Conservation (phyloP, 2,888 invertebrate genomes). For the Volucella inflata region DNA sequence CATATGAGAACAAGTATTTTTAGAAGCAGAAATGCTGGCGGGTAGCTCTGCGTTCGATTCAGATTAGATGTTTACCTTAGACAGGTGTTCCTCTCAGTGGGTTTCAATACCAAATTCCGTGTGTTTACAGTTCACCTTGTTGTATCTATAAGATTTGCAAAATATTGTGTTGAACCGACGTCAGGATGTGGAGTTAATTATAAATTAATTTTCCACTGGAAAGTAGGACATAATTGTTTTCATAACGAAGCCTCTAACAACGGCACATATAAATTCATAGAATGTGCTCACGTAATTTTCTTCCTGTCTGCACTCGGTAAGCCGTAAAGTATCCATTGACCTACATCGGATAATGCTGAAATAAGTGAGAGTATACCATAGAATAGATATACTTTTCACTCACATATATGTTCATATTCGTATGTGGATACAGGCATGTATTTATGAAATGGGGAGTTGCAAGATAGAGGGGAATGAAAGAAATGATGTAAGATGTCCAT, state of each 20-base stretch:
- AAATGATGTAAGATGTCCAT: too few relatives aligned
- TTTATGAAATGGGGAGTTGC: too few relatives aligned
- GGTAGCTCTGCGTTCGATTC: neutral
- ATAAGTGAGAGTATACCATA: conserved; percentile 8
- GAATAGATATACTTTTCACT: neutral
- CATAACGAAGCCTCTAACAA: neutral
- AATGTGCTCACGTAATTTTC: neutral
- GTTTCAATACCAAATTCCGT: too few relatives aligned
- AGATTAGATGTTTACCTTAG: neutral
- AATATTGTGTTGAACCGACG: neutral
- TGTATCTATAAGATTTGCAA: too few relatives aligned
- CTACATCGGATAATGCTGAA: neutral
- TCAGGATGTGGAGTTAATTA: conserved; percentile 13
- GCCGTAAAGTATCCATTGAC: conserved; percentile 13
- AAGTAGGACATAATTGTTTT: neutral
- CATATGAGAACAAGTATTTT: too few relatives aligned
- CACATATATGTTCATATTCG: neutral
- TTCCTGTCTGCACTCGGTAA: conserved; percentile 6
- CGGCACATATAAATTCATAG: neutral
- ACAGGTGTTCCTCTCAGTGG: neutral
- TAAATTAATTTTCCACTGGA: neutral
- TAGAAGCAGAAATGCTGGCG: too few relatives aligned
- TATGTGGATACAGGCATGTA: too few relatives aligned
- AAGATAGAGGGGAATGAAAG: too few relatives aligned
- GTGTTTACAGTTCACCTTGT: too few relatives aligned